Conservation (phyloP, 2,113 vertebrate genomes). For the Dasyprocta punctata region DNA sequence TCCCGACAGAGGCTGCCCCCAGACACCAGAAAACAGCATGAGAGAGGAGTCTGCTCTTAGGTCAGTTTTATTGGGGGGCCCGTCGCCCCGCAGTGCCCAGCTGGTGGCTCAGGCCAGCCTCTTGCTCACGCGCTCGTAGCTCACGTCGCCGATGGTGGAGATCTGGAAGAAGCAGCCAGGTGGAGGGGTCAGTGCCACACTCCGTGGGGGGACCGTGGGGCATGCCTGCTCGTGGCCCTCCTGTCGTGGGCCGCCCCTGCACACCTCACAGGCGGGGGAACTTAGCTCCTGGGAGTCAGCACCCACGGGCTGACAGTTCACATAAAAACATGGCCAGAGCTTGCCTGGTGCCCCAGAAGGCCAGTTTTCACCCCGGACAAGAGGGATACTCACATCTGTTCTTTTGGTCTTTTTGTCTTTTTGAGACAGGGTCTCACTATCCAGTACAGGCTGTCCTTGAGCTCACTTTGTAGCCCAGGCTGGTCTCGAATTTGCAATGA, state of each 20-base stretch:
- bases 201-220: no score
- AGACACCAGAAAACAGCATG: neutral
- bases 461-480: no score
- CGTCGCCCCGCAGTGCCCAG: neutral
- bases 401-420: neutral
- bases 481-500: no score
- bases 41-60: neutral
- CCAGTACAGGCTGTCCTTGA: no score
- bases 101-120: constrained; percentile 80
- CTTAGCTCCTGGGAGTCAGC: neutral
- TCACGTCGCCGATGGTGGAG: constrained; percentile 83
- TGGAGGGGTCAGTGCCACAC: neutral
- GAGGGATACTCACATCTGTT: neutral
- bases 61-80: constrained; percentile 60
- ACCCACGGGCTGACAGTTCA: neutral
- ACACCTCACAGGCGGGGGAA: neutral
- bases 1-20: neutral
- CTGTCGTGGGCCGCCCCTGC: neutral
- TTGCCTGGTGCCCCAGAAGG: neutral
- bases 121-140: constrained; percentile 90
- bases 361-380: neutral
- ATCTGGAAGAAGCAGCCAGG: constrained; percentile 82
- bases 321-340: neutral
- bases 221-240: neutral
- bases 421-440: no score